phyloP scores from a whole-genome alignment of 1,140 invertebrate genomes.

The Babylonia areolata region DNA sequence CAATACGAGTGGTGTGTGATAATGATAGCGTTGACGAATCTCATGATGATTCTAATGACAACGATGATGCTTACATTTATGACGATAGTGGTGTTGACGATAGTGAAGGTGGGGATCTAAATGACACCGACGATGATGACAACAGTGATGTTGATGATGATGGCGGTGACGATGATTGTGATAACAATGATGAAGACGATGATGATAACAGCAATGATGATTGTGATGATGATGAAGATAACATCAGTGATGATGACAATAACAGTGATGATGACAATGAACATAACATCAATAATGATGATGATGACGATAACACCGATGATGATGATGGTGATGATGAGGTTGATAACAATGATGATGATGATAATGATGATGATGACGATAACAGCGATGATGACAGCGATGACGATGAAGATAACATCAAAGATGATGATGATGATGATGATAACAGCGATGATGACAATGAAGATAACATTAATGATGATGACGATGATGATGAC shows the following conservation, averaged over 20 bases:
- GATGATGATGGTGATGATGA: constrained; percentile 33
- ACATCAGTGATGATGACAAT: no score
- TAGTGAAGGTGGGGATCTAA: constrained; percentile 32
- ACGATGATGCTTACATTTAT: constrained; percentile 20
- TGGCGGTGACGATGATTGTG: no score
- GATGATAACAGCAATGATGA: no score
- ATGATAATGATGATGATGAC: constrained; percentile 29
- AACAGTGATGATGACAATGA: no score
- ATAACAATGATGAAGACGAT: no score
- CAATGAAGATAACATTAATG: no score
- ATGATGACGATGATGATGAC: constrained; percentile 5
- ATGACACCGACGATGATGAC: constrained; percentile 12
- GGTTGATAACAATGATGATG: constrained; percentile 30
- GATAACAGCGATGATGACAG: background rate
- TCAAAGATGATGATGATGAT: no score
- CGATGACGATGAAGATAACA: no score
- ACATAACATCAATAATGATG: background rate
- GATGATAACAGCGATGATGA: no score
- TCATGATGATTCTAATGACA: constrained; percentile 6
- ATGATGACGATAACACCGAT: constrained; percentile 21
- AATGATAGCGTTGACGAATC: background rate
- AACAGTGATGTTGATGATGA: no score
- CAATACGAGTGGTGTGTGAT: no score
- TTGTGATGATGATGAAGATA: no score
- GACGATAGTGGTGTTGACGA: constrained; percentile 34